These are phyloP conservation scores for Hoplostethus mediterraneus DNA, from an alignment of 2,797 vertebrate genomes.

Conservation along the genomic window DNA sequence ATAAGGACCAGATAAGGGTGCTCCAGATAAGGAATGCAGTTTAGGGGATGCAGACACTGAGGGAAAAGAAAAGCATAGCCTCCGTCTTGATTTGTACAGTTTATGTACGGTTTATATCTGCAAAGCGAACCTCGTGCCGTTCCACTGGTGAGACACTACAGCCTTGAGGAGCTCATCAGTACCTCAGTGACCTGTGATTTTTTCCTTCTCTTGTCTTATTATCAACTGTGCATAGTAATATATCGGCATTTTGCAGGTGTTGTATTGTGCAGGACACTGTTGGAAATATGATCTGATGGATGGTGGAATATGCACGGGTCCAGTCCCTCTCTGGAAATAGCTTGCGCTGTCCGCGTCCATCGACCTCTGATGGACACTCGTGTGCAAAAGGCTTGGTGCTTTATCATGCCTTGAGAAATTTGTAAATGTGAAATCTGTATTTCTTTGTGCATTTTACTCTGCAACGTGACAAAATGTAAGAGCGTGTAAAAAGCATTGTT, in stretches of 20 bases:
- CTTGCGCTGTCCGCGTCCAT: too few species aligned
- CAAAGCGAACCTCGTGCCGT: constrained; percentile 4
- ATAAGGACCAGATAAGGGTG: neutral
- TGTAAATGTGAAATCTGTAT: neutral
- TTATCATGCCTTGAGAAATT: too few species aligned
- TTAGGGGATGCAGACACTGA: neutral
- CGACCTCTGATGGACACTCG: too few species aligned
- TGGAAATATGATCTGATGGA: too few species aligned
- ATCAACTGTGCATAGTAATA: constrained; percentile 1
- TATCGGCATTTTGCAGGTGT: neutral
- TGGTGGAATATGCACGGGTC: too few species aligned
- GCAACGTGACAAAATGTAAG: constrained; percentile 17
- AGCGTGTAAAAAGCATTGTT: constrained; percentile 17
- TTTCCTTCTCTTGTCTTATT: neutral
- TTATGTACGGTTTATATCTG: neutral
- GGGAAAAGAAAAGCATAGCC: neutral
- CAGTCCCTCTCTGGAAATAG: too few species aligned
- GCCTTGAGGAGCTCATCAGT: neutral
- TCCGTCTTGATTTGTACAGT: neutral
- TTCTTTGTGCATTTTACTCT: constrained; percentile 7
- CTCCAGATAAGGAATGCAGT: neutral
- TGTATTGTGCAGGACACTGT: neutral
- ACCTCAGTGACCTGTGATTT: neutral
- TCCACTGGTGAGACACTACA: neutral
- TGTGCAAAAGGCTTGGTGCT: too few species aligned